Base-by-base conservation (phyloP, 2,113 vertebrate genomes). In the Trogon surrucura region DNA sequence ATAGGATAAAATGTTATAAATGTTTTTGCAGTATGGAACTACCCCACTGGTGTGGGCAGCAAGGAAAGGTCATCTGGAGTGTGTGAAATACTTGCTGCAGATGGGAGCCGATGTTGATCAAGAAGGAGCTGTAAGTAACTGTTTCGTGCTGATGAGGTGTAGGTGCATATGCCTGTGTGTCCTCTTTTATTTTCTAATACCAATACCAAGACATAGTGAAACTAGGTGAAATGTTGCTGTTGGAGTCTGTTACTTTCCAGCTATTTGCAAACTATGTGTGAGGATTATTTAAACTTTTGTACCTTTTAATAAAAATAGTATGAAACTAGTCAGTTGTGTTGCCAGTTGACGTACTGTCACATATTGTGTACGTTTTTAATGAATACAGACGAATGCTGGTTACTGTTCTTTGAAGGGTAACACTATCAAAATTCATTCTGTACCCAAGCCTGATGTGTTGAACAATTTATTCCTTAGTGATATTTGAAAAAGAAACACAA, bases 81-180 rank as follows among this genome's bases (percentile, higher is more conserved):
- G 99, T 88, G 99, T 99, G 73, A 99, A 98, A 88, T 99, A 99
- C 80, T 97, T 99, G 44, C 91, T 99, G 94, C 98, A 99, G 77
- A 99, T 99, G 86, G 99, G 99, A 64, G 99, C 99, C n/a, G 99
- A 99, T 91, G 99, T 99, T 79, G 99, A 99, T 96, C 99, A 99
- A 85, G 99, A 99, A 96, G 99, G 99, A 97, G 99, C 99, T 71
- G 99, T 99, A 96, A 97, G 99, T 98, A 94, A 57, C 50, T 0
- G 1, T 75, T 85, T 94, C 69, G 21, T 6, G 9, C 20, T 69
- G 36, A 15, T 72, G 58, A 72, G 13, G 18, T 30, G 9, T 57
- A 48, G 48, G 32, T 34, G 14, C 26, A 2, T 66, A 62, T 5
- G 32, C 72, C 29, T 60, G 2, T 61, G 13, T 61, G 15, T 34